Evolutionary conservation across 2,113 vertebrate genomes (phyloP).

Genomic region (Amblyopsis rosae): DNA sequence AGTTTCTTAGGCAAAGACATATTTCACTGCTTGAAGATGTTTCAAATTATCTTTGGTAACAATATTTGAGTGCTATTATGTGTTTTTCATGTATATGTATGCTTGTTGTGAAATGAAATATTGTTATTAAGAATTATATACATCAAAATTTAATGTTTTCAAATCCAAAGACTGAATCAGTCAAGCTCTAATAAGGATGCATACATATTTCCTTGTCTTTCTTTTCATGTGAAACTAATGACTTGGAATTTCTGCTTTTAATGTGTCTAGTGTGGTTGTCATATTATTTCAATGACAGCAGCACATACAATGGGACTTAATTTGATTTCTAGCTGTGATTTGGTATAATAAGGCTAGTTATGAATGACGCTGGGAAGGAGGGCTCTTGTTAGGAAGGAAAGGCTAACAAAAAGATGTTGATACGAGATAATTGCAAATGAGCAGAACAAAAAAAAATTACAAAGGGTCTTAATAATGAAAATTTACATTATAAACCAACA

Average conservation of each 20-base stretch:
- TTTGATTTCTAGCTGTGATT: constrained; percentile 71
- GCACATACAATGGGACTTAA: constrained; percentile 58
- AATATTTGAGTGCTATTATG: too few species aligned
- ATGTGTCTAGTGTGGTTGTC: constrained; percentile 48
- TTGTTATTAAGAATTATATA: too few species aligned
- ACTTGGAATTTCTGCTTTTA: constrained; percentile 49
- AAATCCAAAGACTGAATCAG: too few species aligned
- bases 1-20: too few species aligned
- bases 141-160: too few species aligned
- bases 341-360: constrained; percentile 52
- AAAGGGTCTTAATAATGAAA: constrained; percentile 41
- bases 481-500: constrained; percentile 25
- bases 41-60: too few species aligned
- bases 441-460: not conserved
- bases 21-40: too few species aligned
- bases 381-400: constrained; percentile 40
- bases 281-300: constrained; percentile 48
- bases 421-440: constrained; percentile 58
- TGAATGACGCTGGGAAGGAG: constrained; percentile 37
- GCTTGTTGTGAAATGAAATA: too few species aligned
- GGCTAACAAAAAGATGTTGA: constrained; percentile 47
- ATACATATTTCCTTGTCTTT: constrained; percentile 23
- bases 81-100: too few species aligned
- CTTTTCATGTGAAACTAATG: constrained; percentile 44
- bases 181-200: too few species aligned